A percentile compares a stretch with the other conserved stretches of the same genome.
phyloP scores from a whole-genome alignment of 1,140 invertebrate genomes.

The Conus ventricosus region DNA sequence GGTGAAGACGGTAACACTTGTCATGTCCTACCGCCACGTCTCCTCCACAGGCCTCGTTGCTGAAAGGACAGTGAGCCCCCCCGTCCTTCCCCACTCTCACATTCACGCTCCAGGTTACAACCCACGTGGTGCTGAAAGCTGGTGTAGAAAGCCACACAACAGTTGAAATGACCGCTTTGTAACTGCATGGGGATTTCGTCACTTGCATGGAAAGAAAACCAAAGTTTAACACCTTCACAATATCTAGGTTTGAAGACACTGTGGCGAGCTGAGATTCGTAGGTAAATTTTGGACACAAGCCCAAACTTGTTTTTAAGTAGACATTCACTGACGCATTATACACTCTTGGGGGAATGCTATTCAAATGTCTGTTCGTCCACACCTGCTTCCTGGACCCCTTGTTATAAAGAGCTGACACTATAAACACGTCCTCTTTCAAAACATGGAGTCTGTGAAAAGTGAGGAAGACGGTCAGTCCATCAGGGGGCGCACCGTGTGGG shows the following conservation, averaged over 20 bases:
- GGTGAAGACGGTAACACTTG: not conserved
- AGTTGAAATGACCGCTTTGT: not conserved
- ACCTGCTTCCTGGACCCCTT: not conserved
- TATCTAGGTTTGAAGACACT: not conserved
- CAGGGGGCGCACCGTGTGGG: not conserved
- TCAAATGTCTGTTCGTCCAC: not conserved
- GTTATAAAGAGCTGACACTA: not conserved
- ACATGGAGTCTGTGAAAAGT: not conserved
- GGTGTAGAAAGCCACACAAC: not conserved
- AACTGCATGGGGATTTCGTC: not conserved
- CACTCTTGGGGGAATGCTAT: not conserved
- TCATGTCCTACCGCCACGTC: not conserved
- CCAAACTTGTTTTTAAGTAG: not conserved
- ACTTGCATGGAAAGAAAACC: not conserved
- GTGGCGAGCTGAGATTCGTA: not conserved
- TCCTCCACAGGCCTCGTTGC: conserved; percentile 8
- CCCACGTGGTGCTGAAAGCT: not conserved
- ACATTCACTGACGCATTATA: not conserved
- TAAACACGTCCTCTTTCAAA: not conserved
- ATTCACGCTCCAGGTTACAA: not conserved
- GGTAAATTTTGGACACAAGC: not conserved
- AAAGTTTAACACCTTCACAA: not conserved
- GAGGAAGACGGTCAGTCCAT: not conserved
- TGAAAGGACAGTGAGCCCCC: conserved; percentile 19
- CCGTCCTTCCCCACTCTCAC: conserved; percentile 23